Conservation (phyloP, 2,113 vertebrate genomes). For the Eretmodus cyanostictus region DNA sequence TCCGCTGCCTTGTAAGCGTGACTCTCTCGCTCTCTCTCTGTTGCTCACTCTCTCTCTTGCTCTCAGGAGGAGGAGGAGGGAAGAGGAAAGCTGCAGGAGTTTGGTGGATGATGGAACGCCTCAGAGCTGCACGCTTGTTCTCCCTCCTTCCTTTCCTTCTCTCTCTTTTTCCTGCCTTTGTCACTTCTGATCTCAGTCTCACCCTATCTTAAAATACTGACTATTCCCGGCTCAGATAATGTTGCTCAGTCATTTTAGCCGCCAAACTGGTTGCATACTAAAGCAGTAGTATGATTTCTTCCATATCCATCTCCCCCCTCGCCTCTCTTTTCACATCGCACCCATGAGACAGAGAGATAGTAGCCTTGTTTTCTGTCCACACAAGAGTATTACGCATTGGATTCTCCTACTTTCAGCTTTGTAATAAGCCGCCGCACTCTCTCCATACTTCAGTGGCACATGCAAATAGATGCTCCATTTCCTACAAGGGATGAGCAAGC, state of each 20-base stretch:
- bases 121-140: slow-evolving; percentile 69
- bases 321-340: background rate
- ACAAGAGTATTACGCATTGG: slow-evolving; percentile 30
- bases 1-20: slow-evolving; percentile 66
- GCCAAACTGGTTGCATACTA: slow-evolving; percentile 39
- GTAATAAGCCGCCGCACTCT: slow-evolving; percentile 9
- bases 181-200: slow-evolving; percentile 36
- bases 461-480: slow-evolving; percentile 20
- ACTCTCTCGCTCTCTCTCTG: slow-evolving; percentile 57
- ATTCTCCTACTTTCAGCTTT: slow-evolving; percentile 18
- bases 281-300: slow-evolving; percentile 22
- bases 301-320: background rate
- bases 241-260: slow-evolving; percentile 39
- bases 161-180: background rate
- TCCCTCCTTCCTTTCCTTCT: slow-evolving; percentile 48
- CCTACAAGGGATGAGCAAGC: slow-evolving; percentile 21
- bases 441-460: slow-evolving; percentile 32
- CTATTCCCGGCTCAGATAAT: slow-evolving; percentile 21
- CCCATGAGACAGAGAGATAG: slow-evolving; percentile 27
- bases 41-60: slow-evolving; percentile 42
- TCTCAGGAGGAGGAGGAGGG: slow-evolving; percentile 49
- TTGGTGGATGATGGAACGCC: slow-evolving; percentile 81
- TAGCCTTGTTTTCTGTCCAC: slow-evolving; percentile 22
- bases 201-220: slow-evolving; percentile 17
- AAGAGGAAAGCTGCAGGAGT: slow-evolving; percentile 72